phyloP scores from a whole-genome alignment of 2,888 invertebrate genomes.

The Argynnis bischoffii region DNA sequence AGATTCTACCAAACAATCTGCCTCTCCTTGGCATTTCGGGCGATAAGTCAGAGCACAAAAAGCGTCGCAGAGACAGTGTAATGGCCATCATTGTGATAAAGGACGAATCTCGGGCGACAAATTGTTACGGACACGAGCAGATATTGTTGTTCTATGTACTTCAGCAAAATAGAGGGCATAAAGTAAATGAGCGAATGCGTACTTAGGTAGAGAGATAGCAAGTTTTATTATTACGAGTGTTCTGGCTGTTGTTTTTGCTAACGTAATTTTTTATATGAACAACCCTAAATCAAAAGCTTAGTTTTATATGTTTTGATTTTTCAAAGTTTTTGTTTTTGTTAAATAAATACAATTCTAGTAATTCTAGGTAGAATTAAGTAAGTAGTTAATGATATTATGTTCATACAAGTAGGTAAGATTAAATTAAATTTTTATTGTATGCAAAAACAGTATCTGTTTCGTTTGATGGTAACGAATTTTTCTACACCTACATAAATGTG shows the following conservation, averaged over 20 bases:
- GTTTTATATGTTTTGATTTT: no score
- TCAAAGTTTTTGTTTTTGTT: no score
- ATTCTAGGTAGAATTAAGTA: no score
- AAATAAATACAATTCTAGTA: no score
- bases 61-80: constrained; percentile 21
- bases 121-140: constrained; percentile 15
- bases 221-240: not conserved
- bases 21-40: constrained; percentile 13
- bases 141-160: constrained; percentile 10
- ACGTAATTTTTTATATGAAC: no score
- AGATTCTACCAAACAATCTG: constrained; percentile 10
- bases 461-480: no score
- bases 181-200: constrained; percentile 2
- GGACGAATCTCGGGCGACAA: constrained; percentile 16
- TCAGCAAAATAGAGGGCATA: constrained; percentile 12
- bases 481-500: no score
- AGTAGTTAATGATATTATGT: no score
- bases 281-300: no score
- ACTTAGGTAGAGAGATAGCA: not conserved
- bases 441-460: no score
- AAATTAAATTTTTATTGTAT: no score
- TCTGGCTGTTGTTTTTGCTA: not conserved
- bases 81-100: constrained; percentile 24
- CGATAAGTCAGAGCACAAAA: constrained; percentile 23
- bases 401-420: no score